Conservation (phyloP, 2,888 invertebrate species). For the Tenthredo livida region DNA sequence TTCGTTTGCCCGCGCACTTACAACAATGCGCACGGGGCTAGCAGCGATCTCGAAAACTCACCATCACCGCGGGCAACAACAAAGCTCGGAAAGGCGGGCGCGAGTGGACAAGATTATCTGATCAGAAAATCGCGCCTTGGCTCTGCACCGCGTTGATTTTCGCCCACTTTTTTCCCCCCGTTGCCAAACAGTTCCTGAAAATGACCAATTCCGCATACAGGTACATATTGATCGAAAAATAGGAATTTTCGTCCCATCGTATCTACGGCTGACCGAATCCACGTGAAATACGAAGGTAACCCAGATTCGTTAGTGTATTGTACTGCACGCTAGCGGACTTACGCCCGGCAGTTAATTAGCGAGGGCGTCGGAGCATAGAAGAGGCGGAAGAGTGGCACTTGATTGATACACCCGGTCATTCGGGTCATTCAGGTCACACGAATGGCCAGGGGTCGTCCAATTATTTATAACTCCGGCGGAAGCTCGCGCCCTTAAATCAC, state of each 20-base stretch:
- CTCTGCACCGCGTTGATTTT: neutral
- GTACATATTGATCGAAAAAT: neutral
- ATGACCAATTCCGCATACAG: neutral
- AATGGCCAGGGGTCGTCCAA: constrained; percentile 46
- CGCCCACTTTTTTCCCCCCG: neutral
- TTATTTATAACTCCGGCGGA: constrained; percentile 35
- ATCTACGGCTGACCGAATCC: neutral
- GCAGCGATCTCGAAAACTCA: constrained; percentile 56
- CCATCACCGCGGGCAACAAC: constrained; percentile 47
- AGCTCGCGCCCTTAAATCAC: constrained; percentile 12
- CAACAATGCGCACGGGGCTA: constrained; percentile 56
- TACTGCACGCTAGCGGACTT: constrained; percentile 33
- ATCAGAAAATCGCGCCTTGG: constrained; percentile 28
- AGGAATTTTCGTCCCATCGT: neutral
- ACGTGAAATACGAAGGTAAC: neutral
- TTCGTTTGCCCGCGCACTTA: constrained; percentile 56
- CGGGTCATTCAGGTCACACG: constrained; percentile 46
- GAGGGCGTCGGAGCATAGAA: constrained; percentile 49
- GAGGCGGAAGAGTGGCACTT: constrained; percentile 50
- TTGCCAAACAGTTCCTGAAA: neutral
- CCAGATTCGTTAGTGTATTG: neutral
- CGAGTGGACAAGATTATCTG: constrained; percentile 48
- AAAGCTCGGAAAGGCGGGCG: constrained; percentile 41
- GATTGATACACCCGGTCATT: constrained; percentile 50
- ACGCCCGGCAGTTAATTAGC: constrained; percentile 46